phyloP scores from a whole-genome alignment of 1,140 invertebrate genomes.

The Trigoniulus corallinus region DNA sequence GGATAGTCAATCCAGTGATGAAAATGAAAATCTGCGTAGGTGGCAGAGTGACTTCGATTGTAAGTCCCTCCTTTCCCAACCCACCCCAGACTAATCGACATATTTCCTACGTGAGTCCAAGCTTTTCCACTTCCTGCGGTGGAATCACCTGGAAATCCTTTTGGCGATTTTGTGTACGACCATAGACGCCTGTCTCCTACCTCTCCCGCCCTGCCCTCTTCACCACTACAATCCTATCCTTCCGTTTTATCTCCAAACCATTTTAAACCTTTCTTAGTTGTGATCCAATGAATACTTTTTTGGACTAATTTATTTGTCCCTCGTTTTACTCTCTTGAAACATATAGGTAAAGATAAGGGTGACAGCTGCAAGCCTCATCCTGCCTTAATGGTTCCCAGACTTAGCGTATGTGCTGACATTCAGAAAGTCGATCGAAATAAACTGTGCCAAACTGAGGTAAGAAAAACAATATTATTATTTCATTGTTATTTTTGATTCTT shows the following conservation, averaged over 20 bases:
- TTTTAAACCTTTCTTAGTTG: background rate
- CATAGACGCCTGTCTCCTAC: too few species aligned
- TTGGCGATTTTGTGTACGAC: too few species aligned
- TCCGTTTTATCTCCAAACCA: background rate
- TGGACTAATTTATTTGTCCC: too few species aligned
- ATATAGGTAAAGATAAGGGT: slow-evolving; percentile 30
- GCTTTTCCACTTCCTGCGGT: too few species aligned
- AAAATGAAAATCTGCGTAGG: slow-evolving; percentile 10
- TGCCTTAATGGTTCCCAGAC: slow-evolving; percentile 55
- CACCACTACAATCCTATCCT: background rate
- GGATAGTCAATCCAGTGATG: slow-evolving; percentile 34
- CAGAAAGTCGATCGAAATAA: slow-evolving; percentile 84
- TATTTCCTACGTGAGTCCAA: too few species aligned
- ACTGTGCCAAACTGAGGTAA: slow-evolving; percentile 75
- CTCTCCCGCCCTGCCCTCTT: too few species aligned
- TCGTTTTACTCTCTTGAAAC: background rate
- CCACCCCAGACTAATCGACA: too few species aligned
- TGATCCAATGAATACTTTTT: background rate
- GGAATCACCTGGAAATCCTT: too few species aligned
- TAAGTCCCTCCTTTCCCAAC: slow-evolving; percentile 11
- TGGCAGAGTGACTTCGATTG: slow-evolving; percentile 18
- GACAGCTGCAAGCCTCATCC: slow-evolving; percentile 38
- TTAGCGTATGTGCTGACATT: slow-evolving; percentile 80
- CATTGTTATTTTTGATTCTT: too few species aligned
- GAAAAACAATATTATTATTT: background rate